These are phyloP conservation scores for Hippocampus kuda DNA, from an alignment of 2,797 vertebrate species.

Conservation along the genomic window DNA sequence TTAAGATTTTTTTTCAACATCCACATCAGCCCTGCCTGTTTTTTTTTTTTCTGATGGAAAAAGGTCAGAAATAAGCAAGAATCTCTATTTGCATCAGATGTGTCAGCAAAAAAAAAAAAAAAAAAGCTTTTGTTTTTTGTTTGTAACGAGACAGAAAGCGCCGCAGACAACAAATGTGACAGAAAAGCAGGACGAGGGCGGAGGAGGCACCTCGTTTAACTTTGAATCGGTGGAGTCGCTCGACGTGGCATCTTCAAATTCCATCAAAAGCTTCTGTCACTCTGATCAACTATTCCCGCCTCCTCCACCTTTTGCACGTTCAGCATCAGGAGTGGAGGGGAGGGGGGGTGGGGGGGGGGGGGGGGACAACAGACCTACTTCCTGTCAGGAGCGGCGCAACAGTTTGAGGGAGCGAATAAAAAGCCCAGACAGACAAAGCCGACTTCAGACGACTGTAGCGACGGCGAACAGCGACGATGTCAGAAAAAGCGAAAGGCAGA, in stretches of 20 bases:
- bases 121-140: constrained; percentile 61
- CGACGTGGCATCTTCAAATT: constrained; percentile 48
- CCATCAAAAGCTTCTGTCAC: constrained; percentile 50
- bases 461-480: neutral
- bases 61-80: constrained; percentile 54
- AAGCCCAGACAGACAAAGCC: constrained; percentile 41
- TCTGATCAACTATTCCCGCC: constrained; percentile 64
- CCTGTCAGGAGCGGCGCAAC: constrained; percentile 52
- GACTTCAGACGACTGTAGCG: constrained; percentile 50
- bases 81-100: constrained; percentile 21
- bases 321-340: constrained; percentile 52
- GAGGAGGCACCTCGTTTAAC: constrained; percentile 56
- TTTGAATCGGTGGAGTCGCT: constrained; percentile 56
- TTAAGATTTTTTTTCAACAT: too few relatives aligned
- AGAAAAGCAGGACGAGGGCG: constrained; percentile 4
- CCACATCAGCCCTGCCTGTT: too few relatives aligned
- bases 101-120: constrained; percentile 19
- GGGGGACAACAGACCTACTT: constrained; percentile 50
- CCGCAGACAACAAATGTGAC: constrained; percentile 39
- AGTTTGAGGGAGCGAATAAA: constrained; percentile 58
- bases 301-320: constrained; percentile 60
- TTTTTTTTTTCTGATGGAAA: neutral
- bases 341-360: constrained; percentile 34
- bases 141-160: constrained; percentile 48
- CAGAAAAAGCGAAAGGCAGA: neutral